phyloP scores from a whole-genome alignment of 2,888 invertebrate genomes.

The Gymnocheta viridis region DNA sequence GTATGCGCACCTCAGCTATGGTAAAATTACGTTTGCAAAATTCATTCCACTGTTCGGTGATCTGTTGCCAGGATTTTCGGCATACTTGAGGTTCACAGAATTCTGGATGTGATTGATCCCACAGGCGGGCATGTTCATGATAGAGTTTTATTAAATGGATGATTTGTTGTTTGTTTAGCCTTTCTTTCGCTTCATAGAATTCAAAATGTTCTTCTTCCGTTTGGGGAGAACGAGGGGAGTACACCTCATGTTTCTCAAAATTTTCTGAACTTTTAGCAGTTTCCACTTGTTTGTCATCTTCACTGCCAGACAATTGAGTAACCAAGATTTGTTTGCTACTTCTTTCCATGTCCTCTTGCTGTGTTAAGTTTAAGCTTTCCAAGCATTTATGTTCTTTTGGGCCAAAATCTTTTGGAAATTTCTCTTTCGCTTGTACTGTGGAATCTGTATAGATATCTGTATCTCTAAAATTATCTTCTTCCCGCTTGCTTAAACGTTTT shows the following conservation, averaged over 20 bases:
- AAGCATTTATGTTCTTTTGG: background rate
- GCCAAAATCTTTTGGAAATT: background rate
- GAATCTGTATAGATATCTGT: background rate
- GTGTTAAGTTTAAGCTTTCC: background rate
- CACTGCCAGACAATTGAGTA: background rate
- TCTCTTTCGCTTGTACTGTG: background rate
- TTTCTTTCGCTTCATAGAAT: conserved; percentile 57
- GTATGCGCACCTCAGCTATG: conserved; percentile 75
- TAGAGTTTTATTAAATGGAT: conserved; percentile 75
- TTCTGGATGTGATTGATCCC: conserved; percentile 76
- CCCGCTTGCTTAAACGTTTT: background rate
- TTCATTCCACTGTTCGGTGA: conserved; percentile 74
- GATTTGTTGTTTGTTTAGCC: conserved; percentile 74
- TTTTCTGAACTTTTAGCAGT: background rate
- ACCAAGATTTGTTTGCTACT: conserved; percentile 5
- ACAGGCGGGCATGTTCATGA: conserved; percentile 73
- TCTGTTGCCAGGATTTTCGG: conserved; percentile 74
- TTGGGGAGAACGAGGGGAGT: conserved; percentile 50
- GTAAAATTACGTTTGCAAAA: conserved; percentile 73
- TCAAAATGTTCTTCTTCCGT: conserved; percentile 66
- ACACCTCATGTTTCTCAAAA: background rate
- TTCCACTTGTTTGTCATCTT: background rate
- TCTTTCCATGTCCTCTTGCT: background rate
- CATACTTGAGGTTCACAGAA: conserved; percentile 75
- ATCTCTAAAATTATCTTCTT: background rate